Percentiles rank a stretch among this genome's conserved stretches.
phyloP scores from a whole-genome alignment of 2,888 invertebrate genomes.

The Agrilus cyanescens region DNA sequence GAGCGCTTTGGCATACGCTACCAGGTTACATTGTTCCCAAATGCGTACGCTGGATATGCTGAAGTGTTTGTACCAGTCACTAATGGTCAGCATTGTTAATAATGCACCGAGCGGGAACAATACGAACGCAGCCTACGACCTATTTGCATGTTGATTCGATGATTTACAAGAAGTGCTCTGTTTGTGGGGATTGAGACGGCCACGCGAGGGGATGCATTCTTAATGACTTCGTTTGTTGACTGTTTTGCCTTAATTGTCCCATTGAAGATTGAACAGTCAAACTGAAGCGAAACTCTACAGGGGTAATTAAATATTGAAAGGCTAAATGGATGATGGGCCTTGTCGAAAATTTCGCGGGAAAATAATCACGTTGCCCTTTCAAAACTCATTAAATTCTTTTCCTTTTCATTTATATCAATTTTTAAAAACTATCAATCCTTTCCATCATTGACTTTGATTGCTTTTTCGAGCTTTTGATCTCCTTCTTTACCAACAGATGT shows the following conservation, averaged over 20 bases:
- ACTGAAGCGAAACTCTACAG: too few relatives aligned
- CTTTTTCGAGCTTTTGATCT: too few relatives aligned
- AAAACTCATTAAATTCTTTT: too few relatives aligned
- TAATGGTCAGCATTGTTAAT: conserved; percentile 20
- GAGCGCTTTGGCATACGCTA: conserved; percentile 1
- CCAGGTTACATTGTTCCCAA: conserved; percentile 11
- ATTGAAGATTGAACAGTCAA: conserved; percentile 5
- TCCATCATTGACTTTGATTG: too few relatives aligned
- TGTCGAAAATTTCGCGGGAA: too few relatives aligned
- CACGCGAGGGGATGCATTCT: conserved; percentile 11
- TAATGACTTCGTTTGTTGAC: conserved; percentile 16
- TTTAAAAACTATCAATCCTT: too few relatives aligned
- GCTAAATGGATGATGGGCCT: too few relatives aligned
- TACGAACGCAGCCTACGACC: conserved; percentile 10
- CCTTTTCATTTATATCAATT: too few relatives aligned
- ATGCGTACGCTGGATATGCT: conserved; percentile 8
- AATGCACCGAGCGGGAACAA: conserved; percentile 16
- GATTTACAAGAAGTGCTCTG: conserved; percentile 15
- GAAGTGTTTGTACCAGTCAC: conserved; percentile 15
- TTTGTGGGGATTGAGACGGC: conserved; percentile 10
- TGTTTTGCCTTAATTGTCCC: conserved; percentile 14
- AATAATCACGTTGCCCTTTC: too few relatives aligned
- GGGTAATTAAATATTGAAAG: too few relatives aligned
- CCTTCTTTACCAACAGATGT: too few relatives aligned
- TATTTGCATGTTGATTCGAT: conserved; percentile 20